Base-by-base conservation (phyloP, 2,888 invertebrate genomes). In the Stenotaenia linearis region DNA sequence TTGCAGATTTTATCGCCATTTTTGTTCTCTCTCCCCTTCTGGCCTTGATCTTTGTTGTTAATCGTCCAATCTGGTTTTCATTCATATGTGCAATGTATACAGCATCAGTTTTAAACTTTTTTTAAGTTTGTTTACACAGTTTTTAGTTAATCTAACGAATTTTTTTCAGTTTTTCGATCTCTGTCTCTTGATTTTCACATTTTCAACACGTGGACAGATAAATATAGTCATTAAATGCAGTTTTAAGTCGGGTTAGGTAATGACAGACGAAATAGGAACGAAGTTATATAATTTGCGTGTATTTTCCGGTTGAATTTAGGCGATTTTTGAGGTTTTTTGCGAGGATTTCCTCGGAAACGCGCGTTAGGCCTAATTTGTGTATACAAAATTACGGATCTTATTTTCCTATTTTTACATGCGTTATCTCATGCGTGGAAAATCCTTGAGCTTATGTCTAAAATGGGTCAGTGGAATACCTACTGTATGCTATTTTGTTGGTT, bases 401-500 rank as follows among this genome's bases (percentile, higher is more conserved):
- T 56, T 56, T n/a, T n/a, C 3, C 15, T 9, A 18, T 28, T 18
- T n/a, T 28, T 1, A 25, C 9, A n/a, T 37, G 9, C 25, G 37
- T 75, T 75, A 23, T 37, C 75, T 37, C 32, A 75, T 75, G 75
- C 75, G 18, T 18, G 25, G 75, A 56, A 56, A 56, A 56, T 56
- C 56, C 56, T 56, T 56, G 56, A 21, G 56, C 23, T 56, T 56
- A 23, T 56, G 56, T 56, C 18, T 18, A 56, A 56, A 56, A 56
- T 56, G 56, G 56, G 56, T 56, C 56, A 56, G 56, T 56, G 56
- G 56, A 56, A 18, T 56, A 56, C 56, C 56, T 56, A 21, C 12
- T 18, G 56, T 56, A 56, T 56, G 18, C 21, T 56, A 56, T 56
- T 56, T 56, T 56, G 56, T 56, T 1, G n/a, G 10, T 18, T 56